Evolutionary conservation across 2,888 invertebrate genomes (phyloP), one percentile per base, ranked within the genome.

Genomic region (Melieria crassipennis): DNA sequence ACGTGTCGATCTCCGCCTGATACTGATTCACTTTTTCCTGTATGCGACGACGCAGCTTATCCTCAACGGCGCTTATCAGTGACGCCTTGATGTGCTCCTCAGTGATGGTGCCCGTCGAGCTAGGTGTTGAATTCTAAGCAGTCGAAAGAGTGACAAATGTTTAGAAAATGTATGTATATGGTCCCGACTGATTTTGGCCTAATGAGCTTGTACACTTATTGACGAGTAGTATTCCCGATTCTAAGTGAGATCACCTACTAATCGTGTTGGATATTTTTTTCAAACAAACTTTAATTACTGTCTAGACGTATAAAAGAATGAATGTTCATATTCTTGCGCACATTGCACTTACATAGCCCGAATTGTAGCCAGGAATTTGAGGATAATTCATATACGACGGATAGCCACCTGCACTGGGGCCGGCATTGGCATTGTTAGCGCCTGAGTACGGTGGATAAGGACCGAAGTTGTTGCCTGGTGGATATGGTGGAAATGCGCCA

Each of bases 1-100:
- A 88, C 4, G 96, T 97, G 81, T 97, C 95, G 77, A 97, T 89
- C 87, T 98, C 97, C 6, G 96, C 97, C 87, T 96, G 94, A 75
- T 94, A 92, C 84, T 97, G 96, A 79, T 94, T 94, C 75, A 95
- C 93, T 81, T 94, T 94, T 82, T 99, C 98, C 79, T 93, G 92
- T 78, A 99, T 90, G 75, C 95, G 91, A 74, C 96, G 88, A 79
- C 93, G 90, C 77, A 99, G 87, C 87, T 97, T 98, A 84, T 99
- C 98, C 86, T 98, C 96, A 1, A 99, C 95, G 43, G 98, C 99
- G 70, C 97, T 96, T 16, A 98, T 87, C 42, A 99, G 88, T 1
- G 98, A 99, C 45, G 94, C 96, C 83, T 95, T 92, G 75, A 99
- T 95, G 84, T 98, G 97, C 83, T 98, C 97, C 80, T 98, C 96